A percentile compares a stretch with the other conserved stretches of the same genome.
These are phyloP conservation scores for Adelosebastes latens DNA, from an alignment of 2,797 vertebrate species.

Conservation along the genomic window DNA sequence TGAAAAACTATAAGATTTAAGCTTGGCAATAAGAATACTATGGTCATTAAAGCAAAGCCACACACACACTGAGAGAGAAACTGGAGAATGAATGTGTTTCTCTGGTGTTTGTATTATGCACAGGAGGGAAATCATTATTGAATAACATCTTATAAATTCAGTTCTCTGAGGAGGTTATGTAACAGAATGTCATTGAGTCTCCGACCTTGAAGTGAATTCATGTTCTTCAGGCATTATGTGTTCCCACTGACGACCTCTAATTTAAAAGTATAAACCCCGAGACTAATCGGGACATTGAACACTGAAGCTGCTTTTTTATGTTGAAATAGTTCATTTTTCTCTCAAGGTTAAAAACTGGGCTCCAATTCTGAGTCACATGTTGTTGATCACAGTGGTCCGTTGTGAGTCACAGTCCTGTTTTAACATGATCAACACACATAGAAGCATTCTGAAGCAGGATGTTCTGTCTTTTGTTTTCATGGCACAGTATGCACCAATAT, in stretches of 20 bases:
- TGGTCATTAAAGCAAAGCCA: neutral
- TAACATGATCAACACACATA: conserved; percentile 17
- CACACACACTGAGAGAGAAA: neutral
- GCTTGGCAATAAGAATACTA: neutral
- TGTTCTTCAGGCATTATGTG: conserved; percentile 32
- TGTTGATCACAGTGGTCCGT: conserved; percentile 22
- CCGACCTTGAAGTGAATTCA: conserved; percentile 66
- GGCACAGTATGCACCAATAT: neutral
- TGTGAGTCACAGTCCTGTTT: conserved; percentile 34
- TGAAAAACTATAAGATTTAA: neutral
- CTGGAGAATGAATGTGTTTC: neutral
- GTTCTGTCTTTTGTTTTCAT: conserved; percentile 17
- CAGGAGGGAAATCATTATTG: conserved; percentile 9
- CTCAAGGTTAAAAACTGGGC: conserved; percentile 45
- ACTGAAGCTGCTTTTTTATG: neutral
- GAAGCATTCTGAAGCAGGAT: conserved; percentile 1
- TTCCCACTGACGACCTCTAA: conserved; percentile 34
- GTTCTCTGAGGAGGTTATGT: conserved; percentile 57
- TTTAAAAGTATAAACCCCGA: conserved; percentile 39
- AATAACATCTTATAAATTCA: conserved; percentile 22
- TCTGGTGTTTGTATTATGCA: neutral
- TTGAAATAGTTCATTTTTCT: conserved; percentile 23
- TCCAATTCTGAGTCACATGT: conserved; percentile 33
- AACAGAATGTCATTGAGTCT: conserved; percentile 58
- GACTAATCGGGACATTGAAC: conserved; percentile 12